Evolutionary conservation across 2,113 vertebrate genomes (phyloP).

Genomic region (Oncorhynchus gorbuscha): DNA sequence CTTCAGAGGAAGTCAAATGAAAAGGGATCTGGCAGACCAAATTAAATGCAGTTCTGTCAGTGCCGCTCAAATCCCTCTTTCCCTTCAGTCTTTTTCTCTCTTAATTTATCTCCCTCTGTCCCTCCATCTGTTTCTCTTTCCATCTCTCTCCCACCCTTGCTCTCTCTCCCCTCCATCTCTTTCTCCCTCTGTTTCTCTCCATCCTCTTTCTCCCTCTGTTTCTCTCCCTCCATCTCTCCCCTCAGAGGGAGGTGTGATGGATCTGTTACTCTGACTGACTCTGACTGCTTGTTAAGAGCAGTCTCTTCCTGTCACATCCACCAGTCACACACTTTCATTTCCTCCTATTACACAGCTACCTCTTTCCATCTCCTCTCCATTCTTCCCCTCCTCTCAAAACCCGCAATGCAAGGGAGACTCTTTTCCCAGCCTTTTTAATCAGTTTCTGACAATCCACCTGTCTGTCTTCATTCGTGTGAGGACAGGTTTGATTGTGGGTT

Average conservation of each 20-base stretch:
- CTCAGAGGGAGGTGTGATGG: slow-evolving; percentile 66
- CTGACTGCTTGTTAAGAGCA: slow-evolving; percentile 78
- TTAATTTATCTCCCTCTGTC: slow-evolving; percentile 64
- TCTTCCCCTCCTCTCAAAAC: slow-evolving; percentile 42
- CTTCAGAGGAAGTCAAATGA: slow-evolving; percentile 73
- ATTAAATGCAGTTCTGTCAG: slow-evolving; percentile 75
- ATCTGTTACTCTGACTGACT: slow-evolving; percentile 77
- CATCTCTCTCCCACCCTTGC: too few relatives aligned
- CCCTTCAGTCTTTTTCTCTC: slow-evolving; percentile 32
- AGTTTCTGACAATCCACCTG: slow-evolving; percentile 69
- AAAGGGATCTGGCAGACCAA: slow-evolving; percentile 76
- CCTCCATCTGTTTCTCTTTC: slow-evolving; percentile 62
- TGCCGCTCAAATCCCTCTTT: slow-evolving; percentile 65
- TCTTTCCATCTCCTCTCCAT: slow-evolving; percentile 52
- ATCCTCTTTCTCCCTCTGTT: slow-evolving; percentile 16
- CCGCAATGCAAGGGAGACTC: slow-evolving; percentile 62
- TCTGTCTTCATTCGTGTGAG: slow-evolving; percentile 68
- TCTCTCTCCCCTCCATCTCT: neutral
- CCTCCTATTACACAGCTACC: slow-evolving; percentile 73
- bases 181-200: neutral
- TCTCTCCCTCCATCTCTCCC: slow-evolving; percentile 48
- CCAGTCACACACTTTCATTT: slow-evolving; percentile 73
- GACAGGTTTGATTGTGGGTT: slow-evolving; percentile 61
- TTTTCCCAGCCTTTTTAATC: slow-evolving; percentile 57
- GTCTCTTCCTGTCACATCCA: slow-evolving; percentile 76